Evolutionary conservation across 2,888 invertebrate genomes (phyloP).

Genomic region (Drosophila fulvimacula): DNA sequence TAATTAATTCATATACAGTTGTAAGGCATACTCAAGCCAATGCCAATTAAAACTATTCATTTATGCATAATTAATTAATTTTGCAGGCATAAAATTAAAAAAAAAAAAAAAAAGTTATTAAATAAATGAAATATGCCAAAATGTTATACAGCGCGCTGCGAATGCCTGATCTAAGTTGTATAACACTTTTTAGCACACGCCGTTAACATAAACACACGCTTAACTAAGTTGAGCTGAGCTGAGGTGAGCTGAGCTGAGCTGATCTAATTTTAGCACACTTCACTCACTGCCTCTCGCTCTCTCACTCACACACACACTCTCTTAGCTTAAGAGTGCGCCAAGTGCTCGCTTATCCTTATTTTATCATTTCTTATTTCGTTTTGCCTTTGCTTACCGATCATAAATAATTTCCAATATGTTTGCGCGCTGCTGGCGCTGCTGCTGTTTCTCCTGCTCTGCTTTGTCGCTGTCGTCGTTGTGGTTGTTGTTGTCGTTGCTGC

Average conservation of each 20-base stretch:
- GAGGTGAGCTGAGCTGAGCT: not conserved
- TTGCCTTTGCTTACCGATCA: conserved; percentile 73
- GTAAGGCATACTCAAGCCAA: too few species aligned
- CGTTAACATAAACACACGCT: not conserved
- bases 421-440: conserved; percentile 34
- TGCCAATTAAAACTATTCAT: too few species aligned
- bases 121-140: not conserved
- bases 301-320: not conserved
- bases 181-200: conserved; percentile 5
- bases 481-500: conserved; percentile 16
- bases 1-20: not conserved
- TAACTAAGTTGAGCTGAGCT: not conserved
- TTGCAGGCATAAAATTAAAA: too few species aligned
- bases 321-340: not conserved
- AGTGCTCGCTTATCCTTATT: conserved; percentile 1
- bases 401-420: conserved; percentile 69
- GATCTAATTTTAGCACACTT: conserved; percentile 5
- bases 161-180: not conserved
- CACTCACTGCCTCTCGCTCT: not conserved
- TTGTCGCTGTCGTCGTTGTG: conserved; percentile 23
- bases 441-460: conserved; percentile 11
- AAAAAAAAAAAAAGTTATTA: too few species aligned
- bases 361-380: not conserved
- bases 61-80: too few species aligned
- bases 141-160: not conserved